Percentiles rank a stretch among this genome's conserved stretches.
Evolutionary conservation across 2,113 vertebrate genomes (phyloP).

Genomic region (Cryptotis parvus): DNA sequence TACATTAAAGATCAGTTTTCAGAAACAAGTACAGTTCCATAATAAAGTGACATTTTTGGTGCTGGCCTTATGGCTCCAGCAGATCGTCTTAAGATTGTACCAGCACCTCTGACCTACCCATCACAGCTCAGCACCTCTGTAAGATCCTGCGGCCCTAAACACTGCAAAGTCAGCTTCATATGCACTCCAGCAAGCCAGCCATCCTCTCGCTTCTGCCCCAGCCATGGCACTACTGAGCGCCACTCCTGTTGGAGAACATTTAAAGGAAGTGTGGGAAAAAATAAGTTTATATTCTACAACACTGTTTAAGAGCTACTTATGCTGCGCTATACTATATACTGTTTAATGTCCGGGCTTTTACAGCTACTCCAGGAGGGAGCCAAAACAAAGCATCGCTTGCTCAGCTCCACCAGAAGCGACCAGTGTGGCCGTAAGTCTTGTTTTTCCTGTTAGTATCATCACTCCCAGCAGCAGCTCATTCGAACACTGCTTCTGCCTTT

Average conservation of each 20-base stretch:
- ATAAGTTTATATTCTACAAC: neutral
- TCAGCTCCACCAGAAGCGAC: constrained; percentile 94
- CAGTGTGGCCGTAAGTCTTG: constrained; percentile 93
- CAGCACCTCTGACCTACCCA: no score
- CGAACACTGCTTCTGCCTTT: neutral
- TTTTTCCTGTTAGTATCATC: neutral
- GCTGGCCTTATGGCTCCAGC: no score
- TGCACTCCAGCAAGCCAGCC: no score
- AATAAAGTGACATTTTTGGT: neutral
- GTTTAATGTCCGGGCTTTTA: constrained; percentile 37
- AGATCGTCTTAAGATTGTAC: no score
- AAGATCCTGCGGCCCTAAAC: no score
- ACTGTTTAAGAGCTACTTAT: neutral
- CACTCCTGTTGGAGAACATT: no score
- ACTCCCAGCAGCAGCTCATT: neutral
- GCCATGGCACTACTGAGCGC: no score
- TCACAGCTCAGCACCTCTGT: no score
- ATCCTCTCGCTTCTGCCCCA: no score
- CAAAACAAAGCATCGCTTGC: constrained; percentile 95
- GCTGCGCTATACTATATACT: no score
- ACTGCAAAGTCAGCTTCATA: no score
- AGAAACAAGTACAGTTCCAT: neutral
- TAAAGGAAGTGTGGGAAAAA: no score
- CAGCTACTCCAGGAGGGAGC: constrained; percentile 97
- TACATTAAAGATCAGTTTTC: neutral